Evolutionary conservation across 2,888 invertebrate species (phyloP).

Genomic region (Sminthurides aquaticus): DNA sequence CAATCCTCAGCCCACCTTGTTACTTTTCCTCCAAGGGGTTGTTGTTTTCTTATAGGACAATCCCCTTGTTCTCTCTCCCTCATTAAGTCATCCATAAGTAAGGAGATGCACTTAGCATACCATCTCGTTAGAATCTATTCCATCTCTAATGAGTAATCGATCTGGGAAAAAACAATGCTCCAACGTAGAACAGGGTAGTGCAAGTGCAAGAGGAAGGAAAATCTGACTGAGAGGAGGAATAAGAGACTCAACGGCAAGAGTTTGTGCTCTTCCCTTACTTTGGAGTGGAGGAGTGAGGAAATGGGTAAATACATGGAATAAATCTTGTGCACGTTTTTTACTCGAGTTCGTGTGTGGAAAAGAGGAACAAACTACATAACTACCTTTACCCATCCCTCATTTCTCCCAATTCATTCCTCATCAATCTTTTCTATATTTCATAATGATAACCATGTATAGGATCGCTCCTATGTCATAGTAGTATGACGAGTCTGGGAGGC

Average conservation of each 20-base stretch:
- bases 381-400: not conserved
- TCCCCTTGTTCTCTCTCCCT: not conserved
- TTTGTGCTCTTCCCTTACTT: no score
- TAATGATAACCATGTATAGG: no score
- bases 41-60: no score
- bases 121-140: not conserved
- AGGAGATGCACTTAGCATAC: not conserved
- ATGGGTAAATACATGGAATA: not conserved
- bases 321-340: not conserved
- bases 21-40: no score
- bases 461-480: no score
- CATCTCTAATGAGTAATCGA: conserved; percentile 8
- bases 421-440: not conserved
- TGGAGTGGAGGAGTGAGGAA: no score
- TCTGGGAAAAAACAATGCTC: not conserved
- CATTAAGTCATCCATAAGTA: not conserved
- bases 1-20: not conserved
- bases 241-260: no score
- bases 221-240: no score
- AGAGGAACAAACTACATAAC: not conserved
- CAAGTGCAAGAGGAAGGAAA: no score
- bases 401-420: not conserved
- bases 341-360: not conserved
- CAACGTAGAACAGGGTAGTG: not conserved
- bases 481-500: no score